Conservation (phyloP, 2,113 vertebrate species). For the Channa maculata region DNA sequence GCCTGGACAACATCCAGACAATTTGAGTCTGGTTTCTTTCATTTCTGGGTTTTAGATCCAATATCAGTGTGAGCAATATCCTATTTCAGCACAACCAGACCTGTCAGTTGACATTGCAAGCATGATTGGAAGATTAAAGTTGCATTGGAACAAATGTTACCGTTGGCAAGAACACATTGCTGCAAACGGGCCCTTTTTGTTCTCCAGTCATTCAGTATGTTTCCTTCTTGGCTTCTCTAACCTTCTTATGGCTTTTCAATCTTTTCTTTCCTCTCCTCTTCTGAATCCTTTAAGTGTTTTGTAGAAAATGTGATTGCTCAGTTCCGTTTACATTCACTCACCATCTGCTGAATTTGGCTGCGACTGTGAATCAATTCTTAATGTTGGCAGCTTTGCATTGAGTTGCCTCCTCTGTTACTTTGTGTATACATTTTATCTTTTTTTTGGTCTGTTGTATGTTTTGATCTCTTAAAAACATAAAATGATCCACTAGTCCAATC, state of each 20-base stretch:
- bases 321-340: constrained; percentile 68
- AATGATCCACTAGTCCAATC: constrained; percentile 23
- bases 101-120: constrained; percentile 45
- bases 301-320: constrained; percentile 59
- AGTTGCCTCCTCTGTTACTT: constrained; percentile 28
- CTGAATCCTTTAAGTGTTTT: constrained; percentile 56
- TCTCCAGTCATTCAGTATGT: constrained; percentile 34
- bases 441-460: constrained; percentile 17
- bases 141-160: constrained; percentile 59
- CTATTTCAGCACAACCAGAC: constrained; percentile 24
- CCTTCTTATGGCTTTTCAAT: constrained; percentile 19
- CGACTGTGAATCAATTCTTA: constrained; percentile 64
- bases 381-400: constrained; percentile 53
- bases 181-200: constrained; percentile 37
- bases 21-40: constrained; percentile 14
- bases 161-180: constrained; percentile 60
- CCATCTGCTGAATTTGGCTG: constrained; percentile 77
- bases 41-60: constrained; percentile 27
- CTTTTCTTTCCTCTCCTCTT: constrained; percentile 19
- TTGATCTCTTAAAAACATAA: constrained; percentile 30
- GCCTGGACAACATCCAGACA: not conserved
- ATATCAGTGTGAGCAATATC: constrained; percentile 30
- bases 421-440: constrained; percentile 36
- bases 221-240: constrained; percentile 23
- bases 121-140: constrained; percentile 58